These are phyloP conservation scores for Bergia sp. DNA, from an alignment of 92 coral and sea anemone species.

Conservation along the genomic window DNA sequence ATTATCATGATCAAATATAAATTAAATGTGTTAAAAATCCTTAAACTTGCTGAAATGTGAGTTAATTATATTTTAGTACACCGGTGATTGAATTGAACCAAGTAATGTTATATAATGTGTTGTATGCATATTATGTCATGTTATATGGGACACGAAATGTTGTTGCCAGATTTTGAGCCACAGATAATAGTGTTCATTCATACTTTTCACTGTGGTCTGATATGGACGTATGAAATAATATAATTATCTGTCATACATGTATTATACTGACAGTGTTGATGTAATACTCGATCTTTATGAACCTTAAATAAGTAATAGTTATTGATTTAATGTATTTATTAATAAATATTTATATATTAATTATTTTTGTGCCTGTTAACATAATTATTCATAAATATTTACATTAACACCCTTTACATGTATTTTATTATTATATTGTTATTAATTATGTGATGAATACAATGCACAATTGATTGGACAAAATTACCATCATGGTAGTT, in stretches of 20 bases:
- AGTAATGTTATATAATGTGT: not conserved
- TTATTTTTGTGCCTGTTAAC: constrained; percentile 3
- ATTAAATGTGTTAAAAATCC: constrained; percentile 1
- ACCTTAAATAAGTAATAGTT: constrained; percentile 1
- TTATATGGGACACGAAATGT: not conserved
- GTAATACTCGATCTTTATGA: constrained; percentile 3
- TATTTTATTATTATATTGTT: not conserved
- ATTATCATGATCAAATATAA: constrained; percentile 1
- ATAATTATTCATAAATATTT: not conserved
- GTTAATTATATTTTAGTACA: constrained; percentile 1
- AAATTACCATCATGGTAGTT: constrained; percentile 3
- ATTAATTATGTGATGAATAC: constrained; percentile 1
- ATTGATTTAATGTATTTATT: not conserved
- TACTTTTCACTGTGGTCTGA: constrained; percentile 5
- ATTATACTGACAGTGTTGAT: constrained; percentile 3
- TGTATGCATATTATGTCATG: not conserved
- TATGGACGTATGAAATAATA: constrained; percentile 2
- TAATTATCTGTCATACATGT: constrained; percentile 2
- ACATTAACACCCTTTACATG: constrained; percentile 4
- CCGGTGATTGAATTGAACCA: constrained; percentile 3
- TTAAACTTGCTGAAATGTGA: constrained; percentile 4
- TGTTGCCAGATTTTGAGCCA: constrained; percentile 6
- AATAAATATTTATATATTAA: too few species aligned
- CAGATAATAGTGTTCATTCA: not conserved
- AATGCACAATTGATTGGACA: constrained; percentile 1